Evolutionary conservation across 2,113 vertebrate genomes (phyloP), one percentile per base, ranked within the genome.

Genomic region (Struthidea cinerea): DNA sequence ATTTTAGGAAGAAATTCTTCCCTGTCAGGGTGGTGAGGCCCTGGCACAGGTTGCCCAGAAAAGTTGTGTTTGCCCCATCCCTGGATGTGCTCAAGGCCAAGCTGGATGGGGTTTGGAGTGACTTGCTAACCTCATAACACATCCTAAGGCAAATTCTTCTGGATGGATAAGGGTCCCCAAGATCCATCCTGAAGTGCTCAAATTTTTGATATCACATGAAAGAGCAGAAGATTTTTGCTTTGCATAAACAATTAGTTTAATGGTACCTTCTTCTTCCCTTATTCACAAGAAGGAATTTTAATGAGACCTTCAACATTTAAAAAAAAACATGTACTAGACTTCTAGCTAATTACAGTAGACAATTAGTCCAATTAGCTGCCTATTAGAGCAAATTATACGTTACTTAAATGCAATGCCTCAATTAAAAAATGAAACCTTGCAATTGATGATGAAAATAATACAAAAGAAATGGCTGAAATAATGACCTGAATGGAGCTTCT

Each of bases 311-410:
- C 74, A 64, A 39, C 47, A 49, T 59, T 74, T 78, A 75, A 92
- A 82, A 81, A 78, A 83, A 79, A 80, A 33, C 35, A 71, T 37
- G 5, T 41, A 75, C 9, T 71, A 73, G 71, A 77, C 50, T 52
- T 78, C 69, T 47, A 90, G 47, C 22, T 95, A 94, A 82, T 95
- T 91, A 57, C 82, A 83, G 57, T 28, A 93, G 65, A 49, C 6
- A 11, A 64, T 93, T 94, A 93, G 57, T 53, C 41, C 49, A 83
- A 85, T 87, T 93, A 93, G 22, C 16, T 60, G 16, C 68, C 33
- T 75, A 37, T 63, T 84, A 78, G 63, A 73, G 76, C 37, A 84
- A 83, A 88, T 71, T 33, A 59, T 60, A 59, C 33, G 46, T 41
- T 55, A 88, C 5, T 47, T 65, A 82, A 75, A 63, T 24, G 37